Percentiles rank a stretch among this genome's conserved stretches.
Conservation (phyloP, 2,113 vertebrate genomes). For the Suncus etruscus region DNA sequence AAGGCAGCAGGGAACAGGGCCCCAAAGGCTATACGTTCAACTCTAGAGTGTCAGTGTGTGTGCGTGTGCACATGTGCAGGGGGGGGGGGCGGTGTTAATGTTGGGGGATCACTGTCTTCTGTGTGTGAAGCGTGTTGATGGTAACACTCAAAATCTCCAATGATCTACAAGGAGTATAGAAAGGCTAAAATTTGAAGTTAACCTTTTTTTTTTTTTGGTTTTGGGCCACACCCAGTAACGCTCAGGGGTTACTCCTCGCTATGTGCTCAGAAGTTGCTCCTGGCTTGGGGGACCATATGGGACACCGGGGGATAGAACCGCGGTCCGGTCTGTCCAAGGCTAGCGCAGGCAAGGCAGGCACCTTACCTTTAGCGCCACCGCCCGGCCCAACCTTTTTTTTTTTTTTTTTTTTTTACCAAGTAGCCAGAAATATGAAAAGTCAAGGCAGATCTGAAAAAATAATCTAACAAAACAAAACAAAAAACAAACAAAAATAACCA, state of each 20-base stretch:
- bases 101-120: neutral
- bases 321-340: too few species aligned
- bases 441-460: conserved; percentile 49
- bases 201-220: conserved; percentile 38
- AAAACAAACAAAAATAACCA: neutral
- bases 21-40: too few species aligned
- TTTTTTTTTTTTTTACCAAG: conserved; percentile 31
- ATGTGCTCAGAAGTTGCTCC: too few species aligned
- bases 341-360: too few species aligned
- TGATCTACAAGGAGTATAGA: neutral
- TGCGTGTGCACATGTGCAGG: too few species aligned
- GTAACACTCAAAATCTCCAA: neutral
- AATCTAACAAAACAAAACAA: neutral
- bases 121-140: neutral
- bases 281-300: too few species aligned
- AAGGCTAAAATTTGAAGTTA: neutral
- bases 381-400: too few species aligned
- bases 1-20: neutral
- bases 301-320: too few species aligned
- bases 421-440: conserved; percentile 58
- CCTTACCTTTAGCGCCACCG: too few species aligned
- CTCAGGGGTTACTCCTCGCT: too few species aligned
- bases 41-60: too few species aligned
- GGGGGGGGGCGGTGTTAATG: neutral
- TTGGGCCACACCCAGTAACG: too few species aligned